A percentile compares a stretch with the other conserved stretches of the same genome.
phyloP scores from a whole-genome alignment of 2,797 vertebrate genomes.

The Oreortyx pictus region DNA sequence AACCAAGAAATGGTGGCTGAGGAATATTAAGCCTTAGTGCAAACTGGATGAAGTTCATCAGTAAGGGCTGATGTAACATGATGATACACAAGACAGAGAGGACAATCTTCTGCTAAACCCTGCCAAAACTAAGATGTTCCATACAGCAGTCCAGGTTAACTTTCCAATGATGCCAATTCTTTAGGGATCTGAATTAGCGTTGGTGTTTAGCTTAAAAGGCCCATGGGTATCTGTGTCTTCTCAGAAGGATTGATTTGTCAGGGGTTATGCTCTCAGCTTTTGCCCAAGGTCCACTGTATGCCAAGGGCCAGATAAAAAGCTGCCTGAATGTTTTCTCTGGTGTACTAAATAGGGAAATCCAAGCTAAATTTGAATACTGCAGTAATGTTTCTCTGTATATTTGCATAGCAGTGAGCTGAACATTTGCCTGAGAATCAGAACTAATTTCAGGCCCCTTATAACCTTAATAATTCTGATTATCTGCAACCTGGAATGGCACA shows the following conservation, averaged over 20 bases:
- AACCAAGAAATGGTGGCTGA: background rate
- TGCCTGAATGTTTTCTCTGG: background rate
- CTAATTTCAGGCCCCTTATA: background rate
- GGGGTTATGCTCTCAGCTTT: background rate
- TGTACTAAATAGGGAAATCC: constrained; percentile 6
- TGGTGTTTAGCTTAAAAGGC: background rate
- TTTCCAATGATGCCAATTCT: background rate
- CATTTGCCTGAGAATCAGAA: background rate
- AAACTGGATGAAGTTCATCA: background rate
- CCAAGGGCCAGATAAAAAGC: background rate
- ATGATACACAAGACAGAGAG: background rate
- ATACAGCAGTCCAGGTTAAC: background rate
- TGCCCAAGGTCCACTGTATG: background rate
- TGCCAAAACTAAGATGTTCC: background rate
- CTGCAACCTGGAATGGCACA: background rate
- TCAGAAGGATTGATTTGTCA: background rate
- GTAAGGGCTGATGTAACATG: accelerated
- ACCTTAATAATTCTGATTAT: constrained; percentile 16
- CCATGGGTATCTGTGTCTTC: background rate
- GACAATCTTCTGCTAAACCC: background rate
- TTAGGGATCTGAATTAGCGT: background rate
- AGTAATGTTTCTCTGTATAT: background rate
- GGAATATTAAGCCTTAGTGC: background rate
- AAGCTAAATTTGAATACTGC: background rate
- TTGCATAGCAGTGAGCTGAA: background rate